These are phyloP conservation scores for Stenoptilia bipunctidactyla DNA, from an alignment of 2,888 invertebrate genomes.

Conservation along the genomic window DNA sequence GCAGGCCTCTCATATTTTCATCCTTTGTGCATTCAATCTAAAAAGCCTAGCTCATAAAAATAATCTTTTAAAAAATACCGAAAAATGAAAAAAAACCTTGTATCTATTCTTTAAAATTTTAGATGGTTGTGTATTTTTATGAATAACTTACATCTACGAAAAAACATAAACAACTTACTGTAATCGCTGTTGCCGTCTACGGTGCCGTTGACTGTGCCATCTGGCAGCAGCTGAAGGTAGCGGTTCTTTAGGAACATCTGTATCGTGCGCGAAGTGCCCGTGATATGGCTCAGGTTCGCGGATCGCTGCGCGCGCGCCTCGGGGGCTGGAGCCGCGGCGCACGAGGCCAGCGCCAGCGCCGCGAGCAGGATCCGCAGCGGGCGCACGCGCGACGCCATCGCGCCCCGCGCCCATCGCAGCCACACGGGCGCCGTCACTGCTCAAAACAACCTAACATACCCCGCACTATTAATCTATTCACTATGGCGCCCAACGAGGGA, in stretches of 20 bases:
- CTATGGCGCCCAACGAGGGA: constrained; percentile 14
- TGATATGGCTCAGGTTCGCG: constrained; percentile 84
- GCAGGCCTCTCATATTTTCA: too few relatives aligned
- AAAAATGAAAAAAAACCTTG: too few relatives aligned
- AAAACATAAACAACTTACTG: too few relatives aligned
- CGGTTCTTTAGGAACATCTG: constrained; percentile 88
- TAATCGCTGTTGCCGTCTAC: constrained; percentile 84
- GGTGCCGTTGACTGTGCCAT: constrained; percentile 89
- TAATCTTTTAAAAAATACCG: too few relatives aligned
- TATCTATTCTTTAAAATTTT: too few relatives aligned
- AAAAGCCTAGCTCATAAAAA: too few relatives aligned
- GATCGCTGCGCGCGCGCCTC: constrained; percentile 80
- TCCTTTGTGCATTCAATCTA: too few relatives aligned
- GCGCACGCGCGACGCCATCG: constrained; percentile 63
- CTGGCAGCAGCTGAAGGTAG: constrained; percentile 84
- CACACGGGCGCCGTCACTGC: constrained; percentile 67
- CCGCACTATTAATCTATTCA: constrained; percentile 22
- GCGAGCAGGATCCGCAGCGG: constrained; percentile 66
- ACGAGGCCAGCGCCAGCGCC: constrained; percentile 64
- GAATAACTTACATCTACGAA: too few relatives aligned
- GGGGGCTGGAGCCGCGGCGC: constrained; percentile 63
- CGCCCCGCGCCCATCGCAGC: constrained; percentile 69
- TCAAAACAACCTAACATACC: constrained; percentile 41
- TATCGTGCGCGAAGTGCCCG: constrained; percentile 83
- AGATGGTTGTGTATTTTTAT: too few relatives aligned